Evolutionary conservation across 2,113 vertebrate genomes (phyloP).

Genomic region (Sclerurus mexicanus): DNA sequence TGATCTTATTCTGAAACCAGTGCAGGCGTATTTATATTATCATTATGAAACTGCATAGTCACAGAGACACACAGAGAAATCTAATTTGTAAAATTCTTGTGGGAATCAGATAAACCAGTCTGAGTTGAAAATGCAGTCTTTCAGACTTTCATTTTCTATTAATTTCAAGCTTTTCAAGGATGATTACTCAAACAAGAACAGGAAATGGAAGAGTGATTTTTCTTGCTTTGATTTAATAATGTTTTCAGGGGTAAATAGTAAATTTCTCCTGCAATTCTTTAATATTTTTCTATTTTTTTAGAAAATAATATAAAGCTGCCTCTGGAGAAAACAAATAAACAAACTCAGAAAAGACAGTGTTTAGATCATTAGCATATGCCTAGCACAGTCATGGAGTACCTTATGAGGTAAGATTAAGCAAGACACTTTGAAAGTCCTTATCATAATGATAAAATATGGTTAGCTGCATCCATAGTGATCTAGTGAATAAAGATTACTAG

Average conservation of each 20-base stretch:
- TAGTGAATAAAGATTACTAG: background rate
- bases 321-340: background rate
- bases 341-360: background rate
- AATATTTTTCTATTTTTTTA: background rate
- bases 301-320: background rate
- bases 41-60: background rate
- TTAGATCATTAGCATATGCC: background rate
- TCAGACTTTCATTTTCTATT: background rate
- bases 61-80: background rate
- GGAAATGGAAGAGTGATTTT: background rate
- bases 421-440: background rate
- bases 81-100: background rate
- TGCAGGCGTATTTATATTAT: background rate
- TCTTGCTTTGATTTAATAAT: background rate
- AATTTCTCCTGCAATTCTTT: background rate
- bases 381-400: background rate
- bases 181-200: constrained; percentile 6
- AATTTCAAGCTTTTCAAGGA: constrained; percentile 10
- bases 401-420: background rate
- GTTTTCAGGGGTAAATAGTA: background rate
- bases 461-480: background rate
- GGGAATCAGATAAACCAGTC: constrained; percentile 1
- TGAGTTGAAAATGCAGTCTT: background rate
- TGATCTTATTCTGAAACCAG: background rate
- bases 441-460: background rate